Evolutionary conservation across 1,140 invertebrate species (phyloP), one percentile per base, ranked within the genome.

Genomic region (Agraylea sexmaculata): DNA sequence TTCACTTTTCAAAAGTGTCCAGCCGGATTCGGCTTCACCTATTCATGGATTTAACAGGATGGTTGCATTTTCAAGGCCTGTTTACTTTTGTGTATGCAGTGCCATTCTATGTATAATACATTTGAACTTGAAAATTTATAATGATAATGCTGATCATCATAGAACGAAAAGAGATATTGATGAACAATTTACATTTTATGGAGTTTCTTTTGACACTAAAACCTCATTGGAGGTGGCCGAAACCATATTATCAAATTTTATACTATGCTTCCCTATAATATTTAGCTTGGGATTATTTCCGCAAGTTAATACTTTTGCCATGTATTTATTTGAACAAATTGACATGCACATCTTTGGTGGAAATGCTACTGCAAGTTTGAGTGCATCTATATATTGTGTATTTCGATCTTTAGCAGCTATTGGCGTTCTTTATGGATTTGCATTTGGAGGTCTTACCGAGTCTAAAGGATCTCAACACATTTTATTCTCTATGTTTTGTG

Each of bases 331-430:
- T 45, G 93, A 98, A 62, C 92, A 97, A 64, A 69, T 95, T 11
- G 95, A 99, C 53, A 96, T 98, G 68, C 91, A 98, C 64, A 55
- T 95, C 1, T 98, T 99, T 64, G 95, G 95, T 16, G 95, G 94
- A 3, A 99, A 91, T 58, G 93, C 91, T 0, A 87, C 87, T 4
- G 89, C 87, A 15, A 88, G 89, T 64, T 64, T 97, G 0, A 68
- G 77, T 4, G 85, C 86, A 19, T 83, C 89, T 0, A 65, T 90
- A 8, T 92, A 92, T 58, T 87, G 84, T 58, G 62, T 96, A 0
- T 62, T 79, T 12, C 73, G 89, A 34, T 95, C 89, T 47, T 51
- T 85, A 7, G 52, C 90, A 2, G 81, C 85, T 10, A 74, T 94
- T 1, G 67, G 77, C 30, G 66, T 91, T 16, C 66, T 98, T 0